Conservation (phyloP, 2,113 vertebrate species). For the Carlito syrichta region DNA sequence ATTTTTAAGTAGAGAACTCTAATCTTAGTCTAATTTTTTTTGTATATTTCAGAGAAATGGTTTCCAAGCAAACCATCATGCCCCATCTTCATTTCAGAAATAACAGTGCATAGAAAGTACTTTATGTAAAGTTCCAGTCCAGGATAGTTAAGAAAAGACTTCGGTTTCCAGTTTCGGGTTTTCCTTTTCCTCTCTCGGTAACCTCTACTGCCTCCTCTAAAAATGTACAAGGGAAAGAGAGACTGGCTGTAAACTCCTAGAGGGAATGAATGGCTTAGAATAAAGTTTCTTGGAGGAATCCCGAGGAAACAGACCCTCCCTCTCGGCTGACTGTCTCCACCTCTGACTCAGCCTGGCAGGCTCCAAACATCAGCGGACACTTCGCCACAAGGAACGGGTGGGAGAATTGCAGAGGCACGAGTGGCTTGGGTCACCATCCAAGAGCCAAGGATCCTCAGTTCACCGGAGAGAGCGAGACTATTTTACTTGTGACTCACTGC, state of each 20-base stretch:
- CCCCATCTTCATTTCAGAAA: not conserved
- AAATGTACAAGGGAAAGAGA: not conserved
- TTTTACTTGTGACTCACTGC: not conserved
- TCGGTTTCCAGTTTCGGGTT: not conserved
- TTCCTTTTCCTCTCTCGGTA: not conserved
- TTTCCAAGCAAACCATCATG: not conserved
- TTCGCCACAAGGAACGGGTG: too few relatives aligned
- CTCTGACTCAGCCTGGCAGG: too few relatives aligned
- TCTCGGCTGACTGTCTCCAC: not conserved
- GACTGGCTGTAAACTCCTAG: not conserved
- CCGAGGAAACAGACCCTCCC: not conserved
- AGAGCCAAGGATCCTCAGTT: not conserved
- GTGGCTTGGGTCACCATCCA: not conserved
- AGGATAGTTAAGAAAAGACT: not conserved
- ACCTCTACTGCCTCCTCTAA: not conserved
- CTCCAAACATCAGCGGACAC: not conserved
- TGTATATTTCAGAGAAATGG: not conserved
- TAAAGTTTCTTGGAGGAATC: not conserved
- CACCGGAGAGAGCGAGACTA: not conserved
- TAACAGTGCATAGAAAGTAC: not conserved
- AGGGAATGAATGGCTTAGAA: not conserved
- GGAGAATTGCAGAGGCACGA: not conserved
- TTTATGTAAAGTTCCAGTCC: not conserved
- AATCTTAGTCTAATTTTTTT: not conserved
- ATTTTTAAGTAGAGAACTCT: not conserved